Evolutionary conservation across 2,113 vertebrate species (phyloP), one percentile per base, ranked within the genome.

Genomic region (Macrotis lagotis): DNA sequence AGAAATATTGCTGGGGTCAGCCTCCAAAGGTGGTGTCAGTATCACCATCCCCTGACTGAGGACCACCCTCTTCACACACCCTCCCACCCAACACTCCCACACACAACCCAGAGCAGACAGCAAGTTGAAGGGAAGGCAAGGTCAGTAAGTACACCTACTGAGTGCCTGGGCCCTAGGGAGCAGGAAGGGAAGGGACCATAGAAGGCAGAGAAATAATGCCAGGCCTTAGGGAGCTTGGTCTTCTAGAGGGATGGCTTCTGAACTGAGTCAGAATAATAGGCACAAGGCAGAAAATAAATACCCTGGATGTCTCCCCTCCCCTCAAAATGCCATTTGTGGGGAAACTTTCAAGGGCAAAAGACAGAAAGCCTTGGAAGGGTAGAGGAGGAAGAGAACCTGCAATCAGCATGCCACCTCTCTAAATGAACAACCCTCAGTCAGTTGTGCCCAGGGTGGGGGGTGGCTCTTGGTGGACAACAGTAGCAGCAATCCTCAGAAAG

Each of bases 401-500:
- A 44, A 8, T n/a, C n/a, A 19, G 31, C 59, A n/a, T 44, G n/a
- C 3, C 16, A 22, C 66, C 66, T 44, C 66, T 74, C 66, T 74
- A 19, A 59, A 16, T 19, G 0, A 74, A n/a, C n/a, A n/a, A n/a
- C n/a, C n/a, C n/a, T n/a, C n/a, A n/a, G n/a, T n/a, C n/a, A n/a
- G n/a, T n/a, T n/a, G n/a, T n/a, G n/a, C n/a, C n/a, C n/a, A n/a
- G n/a, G n/a, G n/a, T n/a, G n/a, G n/a, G n/a, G n/a, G n/a, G n/a
- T n/a, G n/a, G n/a, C n/a, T n/a, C n/a, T n/a, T n/a, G n/a, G 19
- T 0, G 5, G 37, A 83, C 26, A 7, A 83, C 16, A 0, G 28
- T 1, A 10, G 47, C 1, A 3, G 51, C 37, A 28, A 59, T 44
- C 91, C 88, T 92, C n/a, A 26, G 8, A 0, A 24, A 51, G 24